Evolutionary conservation across 2,888 invertebrate species (phyloP), one percentile per base, ranked within the genome.

Genomic region (Diarsia rubi): DNA sequence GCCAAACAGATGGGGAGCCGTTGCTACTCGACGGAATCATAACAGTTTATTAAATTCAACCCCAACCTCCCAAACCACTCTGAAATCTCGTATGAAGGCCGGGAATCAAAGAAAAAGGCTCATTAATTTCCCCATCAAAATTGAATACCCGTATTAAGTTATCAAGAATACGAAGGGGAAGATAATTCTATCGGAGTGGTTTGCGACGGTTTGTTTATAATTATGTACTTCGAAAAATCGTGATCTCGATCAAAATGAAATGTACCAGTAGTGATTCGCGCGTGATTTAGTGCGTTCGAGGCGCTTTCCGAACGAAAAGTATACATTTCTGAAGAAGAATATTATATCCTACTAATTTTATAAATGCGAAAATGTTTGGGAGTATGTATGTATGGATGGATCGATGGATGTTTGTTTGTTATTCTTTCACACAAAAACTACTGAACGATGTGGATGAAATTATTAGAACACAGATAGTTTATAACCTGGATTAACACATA

Each of bases 1-100:
- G 2, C 31, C n/a, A 75, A 70, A 69, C 49, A 75, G 27, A 75
- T 68, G 47, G 57, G 54, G 52, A 31, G 44, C 5, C n/a, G 42
- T n/a, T 37, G 37, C 12, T 42, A 3, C 24, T 3, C 16, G 19
- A 14, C 2, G 9, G 14, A 16, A 54, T 57, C 47, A 44, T 44
- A 31, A 11, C 19, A 37, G 37, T 21, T 37, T 64, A 42, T 57
- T 57, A 16, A n/a, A 27, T 31, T 27, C 27, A 19, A 59, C 60
- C 21, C 59, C 59, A 31, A 21, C 19, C 24, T 24, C 21, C 69
- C 45, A 9, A 31, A 27, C 5, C 16, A 59, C 47, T n/a, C 24
- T 21, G 37, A 45, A 72, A 21, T n/a, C 3, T 5, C 5, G 12
- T 42, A 12, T 16, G 19, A 24, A 12, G 37, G 21, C 21, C 12